Conservation (phyloP, 2,113 vertebrate species). For the Heterocephalus glaber region DNA sequence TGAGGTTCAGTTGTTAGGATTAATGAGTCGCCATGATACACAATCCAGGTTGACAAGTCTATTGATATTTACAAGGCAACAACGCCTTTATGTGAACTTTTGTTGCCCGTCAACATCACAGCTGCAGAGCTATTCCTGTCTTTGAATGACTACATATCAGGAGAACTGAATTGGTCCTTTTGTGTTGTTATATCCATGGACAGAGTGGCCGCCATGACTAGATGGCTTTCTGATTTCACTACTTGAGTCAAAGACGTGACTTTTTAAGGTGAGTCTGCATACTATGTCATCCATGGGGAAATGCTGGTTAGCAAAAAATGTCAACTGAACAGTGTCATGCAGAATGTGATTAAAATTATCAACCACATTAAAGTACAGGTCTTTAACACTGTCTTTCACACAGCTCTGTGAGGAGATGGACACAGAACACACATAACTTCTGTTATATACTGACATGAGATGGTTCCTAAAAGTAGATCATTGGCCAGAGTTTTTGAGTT, state of each 20-base stretch:
- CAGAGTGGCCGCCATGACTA: not conserved
- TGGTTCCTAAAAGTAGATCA: not conserved
- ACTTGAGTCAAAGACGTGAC: not conserved
- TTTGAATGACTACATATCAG: not conserved
- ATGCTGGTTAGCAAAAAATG: not conserved
- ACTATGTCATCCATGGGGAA: not conserved
- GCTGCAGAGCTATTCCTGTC: not conserved
- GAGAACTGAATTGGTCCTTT: not conserved
- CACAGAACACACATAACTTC: not conserved
- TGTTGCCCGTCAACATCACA: not conserved
- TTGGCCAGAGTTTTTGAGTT: not conserved
- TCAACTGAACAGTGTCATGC: not conserved
- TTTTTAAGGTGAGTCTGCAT: not conserved
- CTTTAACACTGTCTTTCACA: not conserved
- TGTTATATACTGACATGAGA: not conserved
- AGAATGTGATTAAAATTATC: not conserved
- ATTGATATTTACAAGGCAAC: not conserved
- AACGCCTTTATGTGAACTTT: not conserved
- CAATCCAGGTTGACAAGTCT: not conserved
- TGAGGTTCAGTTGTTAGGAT: not conserved
- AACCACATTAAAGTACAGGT: not conserved
- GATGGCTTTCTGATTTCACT: not conserved
- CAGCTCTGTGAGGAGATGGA: not conserved
- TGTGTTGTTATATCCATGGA: not conserved
- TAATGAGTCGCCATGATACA: not conserved